Evolutionary conservation across 2,113 vertebrate species (phyloP).

Genomic region (Eupsittula cactorum): DNA sequence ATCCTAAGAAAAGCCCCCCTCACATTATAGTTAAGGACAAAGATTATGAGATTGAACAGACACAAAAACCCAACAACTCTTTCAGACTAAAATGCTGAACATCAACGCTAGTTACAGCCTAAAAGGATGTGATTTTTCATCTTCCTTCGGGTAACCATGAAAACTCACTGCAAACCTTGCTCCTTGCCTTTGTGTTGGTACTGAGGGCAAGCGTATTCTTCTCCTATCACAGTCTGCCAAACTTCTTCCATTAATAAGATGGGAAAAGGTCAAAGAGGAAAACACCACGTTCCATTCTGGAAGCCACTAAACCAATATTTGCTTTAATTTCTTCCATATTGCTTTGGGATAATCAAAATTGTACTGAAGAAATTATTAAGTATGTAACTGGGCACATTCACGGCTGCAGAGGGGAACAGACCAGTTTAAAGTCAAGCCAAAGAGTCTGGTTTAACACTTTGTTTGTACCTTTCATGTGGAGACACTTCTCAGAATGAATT

Average conservation of each 20-base stretch:
- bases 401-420: not conserved
- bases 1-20: not conserved
- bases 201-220: not conserved
- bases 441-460: not conserved
- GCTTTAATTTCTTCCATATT: not conserved
- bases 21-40: not conserved
- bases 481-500: not conserved
- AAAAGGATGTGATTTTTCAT: not conserved
- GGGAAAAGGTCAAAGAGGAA: not conserved
- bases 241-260: not conserved
- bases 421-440: not conserved
- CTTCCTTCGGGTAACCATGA: not conserved
- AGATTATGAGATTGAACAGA: not conserved
- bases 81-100: not conserved
- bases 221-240: not conserved
- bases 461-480: not conserved
- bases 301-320: not conserved
- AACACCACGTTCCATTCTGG: not conserved
- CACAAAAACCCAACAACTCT: not conserved
- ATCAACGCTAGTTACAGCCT: not conserved
- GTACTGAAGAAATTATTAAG: not conserved
- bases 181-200: not conserved
- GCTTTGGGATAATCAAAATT: not conserved
- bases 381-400: not conserved
- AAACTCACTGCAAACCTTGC: not conserved